Evolutionary conservation across 2,113 vertebrate genomes (phyloP), one percentile per base, ranked within the genome.

Genomic region (Meriones unguiculatus): DNA sequence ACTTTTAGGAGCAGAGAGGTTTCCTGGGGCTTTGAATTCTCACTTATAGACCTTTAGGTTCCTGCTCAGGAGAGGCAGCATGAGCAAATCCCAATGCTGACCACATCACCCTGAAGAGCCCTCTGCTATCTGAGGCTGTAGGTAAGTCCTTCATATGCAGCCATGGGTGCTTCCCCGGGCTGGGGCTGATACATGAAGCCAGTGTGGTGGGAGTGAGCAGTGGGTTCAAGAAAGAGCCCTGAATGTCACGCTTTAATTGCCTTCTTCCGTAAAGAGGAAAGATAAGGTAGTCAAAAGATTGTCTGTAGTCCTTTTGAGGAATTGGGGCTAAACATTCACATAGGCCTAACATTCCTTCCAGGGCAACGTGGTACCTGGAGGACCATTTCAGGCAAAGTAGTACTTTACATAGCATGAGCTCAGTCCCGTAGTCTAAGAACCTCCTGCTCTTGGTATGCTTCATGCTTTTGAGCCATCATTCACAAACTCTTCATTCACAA

Each of bases 1-100:
- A 0, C 78, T 62, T 77, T n/a, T 32, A 35, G 64, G 25, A 25
- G 50, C 5, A 84, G 46, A 90, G 35, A 35, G 10, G 0, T 80
- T 73, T 76, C 57, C 41, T 8, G 13, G 41, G 32, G 46, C 11
- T 57, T 67, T 15, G 50, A 12, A 10, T 9, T 11, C 41, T n/a
- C 2, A 81, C 1, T 0, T 4, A 2, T 17, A 41, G 35, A 28
- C 24, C 46, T 28, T 0, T 4, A 14, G 52, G 30, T 18, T 3
- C 38, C 28, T 76, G 0, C n/a, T 57, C 17, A 35, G 57, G 72
- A 85, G 65, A 57, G 38, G 35, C 2, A 7, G 18, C 0, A 1
- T 28, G 25, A 35, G 4, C 46, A 12, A 14, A 11, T 59, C 35
- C 38, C 8, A n/a, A 3, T 64, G 0, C 65, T 70, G 25, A 82